Percentiles rank a stretch among this genome's conserved stretches.
Evolutionary conservation across 2,888 invertebrate species (phyloP).

Genomic region (Xylota segnis): DNA sequence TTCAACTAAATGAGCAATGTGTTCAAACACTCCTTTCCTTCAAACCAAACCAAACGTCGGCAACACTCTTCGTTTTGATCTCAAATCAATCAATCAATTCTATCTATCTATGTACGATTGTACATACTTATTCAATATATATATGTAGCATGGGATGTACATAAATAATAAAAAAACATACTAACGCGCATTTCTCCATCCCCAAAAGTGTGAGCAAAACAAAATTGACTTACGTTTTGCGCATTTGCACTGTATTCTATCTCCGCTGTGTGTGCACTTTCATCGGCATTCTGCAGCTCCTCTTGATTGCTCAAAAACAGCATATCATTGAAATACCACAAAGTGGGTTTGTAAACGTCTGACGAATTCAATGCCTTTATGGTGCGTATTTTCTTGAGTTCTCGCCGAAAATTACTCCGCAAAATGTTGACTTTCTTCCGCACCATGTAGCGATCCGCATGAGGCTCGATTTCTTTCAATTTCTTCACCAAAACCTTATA

Average conservation of each 20-base stretch:
- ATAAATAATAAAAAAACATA: too few relatives aligned
- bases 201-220: neutral
- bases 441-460: constrained; percentile 61
- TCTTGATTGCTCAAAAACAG: constrained; percentile 48
- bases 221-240: neutral
- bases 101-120: too few relatives aligned
- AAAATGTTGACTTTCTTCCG: constrained; percentile 70
- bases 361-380: too few relatives aligned
- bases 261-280: neutral
- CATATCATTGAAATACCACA: constrained; percentile 59
- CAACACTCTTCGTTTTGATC: too few relatives aligned
- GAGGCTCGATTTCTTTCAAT: constrained; percentile 57
- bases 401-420: constrained; percentile 46
- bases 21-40: too few relatives aligned
- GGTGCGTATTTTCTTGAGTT: constrained; percentile 42
- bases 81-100: too few relatives aligned
- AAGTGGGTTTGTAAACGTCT: neutral
- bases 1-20: too few relatives aligned
- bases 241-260: neutral
- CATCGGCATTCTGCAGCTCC: neutral
- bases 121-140: too few relatives aligned
- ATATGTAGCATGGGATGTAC: too few relatives aligned
- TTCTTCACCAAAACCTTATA: constrained; percentile 67
- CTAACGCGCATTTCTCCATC: too few relatives aligned
- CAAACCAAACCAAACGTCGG: too few relatives aligned